Conservation (phyloP, 2,113 vertebrate species). For the Phaethon lepturus region DNA sequence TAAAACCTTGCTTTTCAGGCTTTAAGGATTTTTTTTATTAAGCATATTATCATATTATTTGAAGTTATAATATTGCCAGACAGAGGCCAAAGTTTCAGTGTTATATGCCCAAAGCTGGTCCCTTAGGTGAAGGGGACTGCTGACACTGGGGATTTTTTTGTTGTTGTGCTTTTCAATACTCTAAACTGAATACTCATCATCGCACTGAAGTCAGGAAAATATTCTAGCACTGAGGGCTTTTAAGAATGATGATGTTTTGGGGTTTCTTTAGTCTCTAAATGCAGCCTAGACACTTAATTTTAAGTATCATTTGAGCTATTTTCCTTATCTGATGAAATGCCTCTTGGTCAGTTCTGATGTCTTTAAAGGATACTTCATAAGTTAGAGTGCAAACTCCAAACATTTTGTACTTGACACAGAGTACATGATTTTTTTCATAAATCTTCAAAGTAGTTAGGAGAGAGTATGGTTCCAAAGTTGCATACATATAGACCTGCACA, state of each 20-base stretch:
- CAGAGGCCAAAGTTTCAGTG: not conserved
- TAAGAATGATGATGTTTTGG: not conserved
- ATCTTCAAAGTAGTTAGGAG: not conserved
- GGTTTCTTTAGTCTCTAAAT: not conserved
- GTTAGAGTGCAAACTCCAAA: not conserved
- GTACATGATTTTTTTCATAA: not conserved
- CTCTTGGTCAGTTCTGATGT: not conserved
- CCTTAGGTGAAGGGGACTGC: not conserved
- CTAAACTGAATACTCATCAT: not conserved
- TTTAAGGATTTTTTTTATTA: not conserved
- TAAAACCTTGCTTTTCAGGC: not conserved
- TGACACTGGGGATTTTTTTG: not conserved
- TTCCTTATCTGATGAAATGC: not conserved
- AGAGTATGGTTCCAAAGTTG: not conserved
- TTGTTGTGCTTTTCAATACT: not conserved
- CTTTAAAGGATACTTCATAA: not conserved
- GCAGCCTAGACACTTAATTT: not conserved
- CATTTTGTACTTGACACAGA: accelerated
- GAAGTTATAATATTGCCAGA: not conserved
- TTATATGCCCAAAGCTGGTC: not conserved
- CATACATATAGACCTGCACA: not conserved
- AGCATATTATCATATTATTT: not conserved
- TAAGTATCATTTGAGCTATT: not conserved
- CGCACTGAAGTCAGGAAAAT: not conserved
- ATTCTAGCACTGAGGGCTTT: not conserved